Base-by-base conservation (phyloP, 2,888 invertebrate genomes). In the Troides oblongomaculatus region DNA sequence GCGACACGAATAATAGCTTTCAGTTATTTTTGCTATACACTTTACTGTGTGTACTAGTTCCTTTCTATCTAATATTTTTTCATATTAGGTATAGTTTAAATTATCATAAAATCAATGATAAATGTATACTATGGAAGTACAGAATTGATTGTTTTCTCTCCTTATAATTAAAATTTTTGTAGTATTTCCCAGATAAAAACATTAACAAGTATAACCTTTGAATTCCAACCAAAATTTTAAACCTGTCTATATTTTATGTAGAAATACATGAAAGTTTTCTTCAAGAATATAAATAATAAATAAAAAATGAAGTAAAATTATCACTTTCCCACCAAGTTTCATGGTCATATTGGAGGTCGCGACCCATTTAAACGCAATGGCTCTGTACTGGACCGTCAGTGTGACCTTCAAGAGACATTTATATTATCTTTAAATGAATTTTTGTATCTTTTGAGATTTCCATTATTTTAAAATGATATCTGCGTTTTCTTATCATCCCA, bases 261-360 rank as follows among this genome's bases (percentile, higher is more conserved):
- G 1, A 46, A 14, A 46, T 14, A 12, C 14, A 7, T 46, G 12
- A 46, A 46, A 14, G 46, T 14, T 46, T 14, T 46, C 43, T 46
- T 14, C 12, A 12, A 46, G 14, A 46, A 46, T 46, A 14, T 46
- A 14, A 46, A 46, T 14, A 46, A 50, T 50, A 50, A 50, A 50
- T 50, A 46, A 46, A 6, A 46, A 12, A 3, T 17, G 4, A 50
- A 50, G 50, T 17, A 18, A 50, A 50, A 53, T 53, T 53, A n/a
- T 53, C n/a, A 53, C 53, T 67, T 63, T 64, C 36, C 60, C 53
- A 53, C 21, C 6, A 30, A 50, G 59, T 63, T 59, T 43, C 59
- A 36, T 59, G 68, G 68, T 63, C 59, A 83, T 80, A 69, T 81
- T 75, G 80, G 79, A 70, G 81, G 72, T 69, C 71, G 66, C 74